phyloP scores from a whole-genome alignment of 2,113 vertebrate species.

The Pangasianodon gigas region DNA sequence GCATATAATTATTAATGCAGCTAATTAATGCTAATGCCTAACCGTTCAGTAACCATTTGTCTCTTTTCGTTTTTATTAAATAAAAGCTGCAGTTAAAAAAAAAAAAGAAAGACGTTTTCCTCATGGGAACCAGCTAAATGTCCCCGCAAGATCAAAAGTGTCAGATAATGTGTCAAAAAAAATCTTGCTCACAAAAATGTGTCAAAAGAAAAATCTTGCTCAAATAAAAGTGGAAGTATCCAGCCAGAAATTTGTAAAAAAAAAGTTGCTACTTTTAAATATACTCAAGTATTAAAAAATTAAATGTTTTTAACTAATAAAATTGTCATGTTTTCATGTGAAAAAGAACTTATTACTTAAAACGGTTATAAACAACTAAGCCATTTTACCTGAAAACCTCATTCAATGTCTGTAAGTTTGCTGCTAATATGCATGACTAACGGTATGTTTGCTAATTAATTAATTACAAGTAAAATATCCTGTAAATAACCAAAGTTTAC shows the following conservation, averaged over 20 bases:
- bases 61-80: neutral
- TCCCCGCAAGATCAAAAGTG: neutral
- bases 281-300: too few relatives aligned
- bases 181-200: neutral
- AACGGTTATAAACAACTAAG: neutral
- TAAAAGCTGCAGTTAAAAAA: neutral
- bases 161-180: neutral
- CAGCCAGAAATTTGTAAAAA: too few relatives aligned
- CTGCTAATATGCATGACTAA: neutral
- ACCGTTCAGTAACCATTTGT: neutral
- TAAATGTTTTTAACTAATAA: too few relatives aligned
- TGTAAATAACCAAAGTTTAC: neutral
- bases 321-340: neutral
- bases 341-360: neutral
- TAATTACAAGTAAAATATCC: neutral
- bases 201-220: too few relatives aligned
- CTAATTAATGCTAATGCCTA: neutral
- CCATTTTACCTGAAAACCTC: neutral
- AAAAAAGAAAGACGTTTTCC: neutral
- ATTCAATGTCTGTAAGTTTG: neutral
- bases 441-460: neutral
- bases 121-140: neutral
- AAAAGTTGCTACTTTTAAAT: too few relatives aligned
- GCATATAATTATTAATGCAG: neutral
- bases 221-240: too few relatives aligned